A percentile compares a stretch with the other conserved stretches of the same genome.
phyloP scores from a whole-genome alignment of 2,888 invertebrate genomes.

The Caenorhabditis sp. region DNA sequence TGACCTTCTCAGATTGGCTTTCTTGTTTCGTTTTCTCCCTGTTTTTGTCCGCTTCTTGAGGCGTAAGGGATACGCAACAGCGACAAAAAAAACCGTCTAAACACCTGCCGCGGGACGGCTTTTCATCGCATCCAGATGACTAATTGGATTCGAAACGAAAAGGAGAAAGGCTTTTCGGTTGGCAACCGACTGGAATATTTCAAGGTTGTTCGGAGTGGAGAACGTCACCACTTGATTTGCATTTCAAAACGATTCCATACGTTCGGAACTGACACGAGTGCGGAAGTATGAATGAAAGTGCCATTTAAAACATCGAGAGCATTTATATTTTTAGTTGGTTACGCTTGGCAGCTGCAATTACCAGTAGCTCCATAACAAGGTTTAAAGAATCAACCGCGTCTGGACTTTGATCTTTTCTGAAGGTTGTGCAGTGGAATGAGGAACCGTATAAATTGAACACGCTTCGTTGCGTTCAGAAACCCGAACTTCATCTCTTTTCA shows the following conservation, averaged over 20 bases:
- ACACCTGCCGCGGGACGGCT: constrained; percentile 15
- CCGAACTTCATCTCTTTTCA: constrained; percentile 7
- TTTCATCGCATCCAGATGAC: constrained; percentile 18
- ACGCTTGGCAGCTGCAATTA: no score
- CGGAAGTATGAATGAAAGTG: no score
- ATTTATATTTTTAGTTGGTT: no score
- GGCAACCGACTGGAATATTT: constrained; percentile 20
- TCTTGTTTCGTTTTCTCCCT: constrained; percentile 14
- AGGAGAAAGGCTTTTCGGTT: constrained; percentile 9
- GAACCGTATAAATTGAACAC: constrained; percentile 18
- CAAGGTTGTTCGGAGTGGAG: constrained; percentile 2
- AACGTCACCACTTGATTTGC: no score
- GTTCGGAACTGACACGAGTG: no score
- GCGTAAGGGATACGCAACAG: constrained; percentile 9
- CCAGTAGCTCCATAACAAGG: no score
- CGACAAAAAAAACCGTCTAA: constrained; percentile 31
- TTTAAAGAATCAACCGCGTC: no score
- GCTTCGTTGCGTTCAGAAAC: constrained; percentile 20
- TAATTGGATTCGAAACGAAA: constrained; percentile 38
- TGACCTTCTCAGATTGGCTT: no score
- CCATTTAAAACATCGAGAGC: no score
- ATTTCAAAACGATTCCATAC: constrained; percentile 21
- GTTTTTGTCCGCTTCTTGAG: constrained; percentile 10
- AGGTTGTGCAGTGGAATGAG: constrained; percentile 4
- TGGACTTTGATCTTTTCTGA: neutral